Conservation (phyloP, 2,797 vertebrate species). For the Rhyacichthys aspro region DNA sequence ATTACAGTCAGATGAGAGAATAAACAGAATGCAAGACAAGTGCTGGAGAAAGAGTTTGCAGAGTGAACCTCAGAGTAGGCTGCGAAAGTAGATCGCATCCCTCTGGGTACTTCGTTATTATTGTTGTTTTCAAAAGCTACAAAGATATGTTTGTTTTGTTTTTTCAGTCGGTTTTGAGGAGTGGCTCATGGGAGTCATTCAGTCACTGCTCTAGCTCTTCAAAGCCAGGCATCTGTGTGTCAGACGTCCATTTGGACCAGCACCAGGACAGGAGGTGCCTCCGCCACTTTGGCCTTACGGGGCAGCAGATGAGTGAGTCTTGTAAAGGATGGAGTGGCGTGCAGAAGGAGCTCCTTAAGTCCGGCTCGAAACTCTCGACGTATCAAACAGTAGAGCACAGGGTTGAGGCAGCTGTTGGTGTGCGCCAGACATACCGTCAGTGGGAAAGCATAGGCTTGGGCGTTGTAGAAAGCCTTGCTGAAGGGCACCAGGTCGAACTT, state of each 20-base stretch:
- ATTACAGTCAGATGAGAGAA: constrained; percentile 8
- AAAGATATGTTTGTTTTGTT: constrained; percentile 20
- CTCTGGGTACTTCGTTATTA: constrained; percentile 31
- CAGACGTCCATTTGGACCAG: constrained; percentile 81
- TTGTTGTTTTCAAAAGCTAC: constrained; percentile 44
- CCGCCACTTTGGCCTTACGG: constrained; percentile 78
- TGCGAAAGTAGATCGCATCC: constrained; percentile 57
- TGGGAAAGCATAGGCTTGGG: constrained; percentile 82
- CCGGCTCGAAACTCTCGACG: constrained; percentile 80
- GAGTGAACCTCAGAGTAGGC: constrained; percentile 10
- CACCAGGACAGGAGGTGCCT: constrained; percentile 76
- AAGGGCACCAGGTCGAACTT: constrained; percentile 85
- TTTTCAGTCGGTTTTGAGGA: not conserved
- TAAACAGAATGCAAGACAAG: constrained; percentile 5
- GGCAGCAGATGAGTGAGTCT: constrained; percentile 71
- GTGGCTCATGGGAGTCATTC: not conserved
- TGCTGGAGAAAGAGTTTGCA: not conserved
- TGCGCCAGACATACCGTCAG: constrained; percentile 84
- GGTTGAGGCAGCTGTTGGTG: constrained; percentile 87
- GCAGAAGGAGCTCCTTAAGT: constrained; percentile 81
- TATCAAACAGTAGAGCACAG: constrained; percentile 82
- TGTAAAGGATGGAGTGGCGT: constrained; percentile 73
- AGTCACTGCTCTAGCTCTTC: not conserved
- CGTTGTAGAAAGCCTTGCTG: constrained; percentile 83
- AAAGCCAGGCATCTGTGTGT: constrained; percentile 3